phyloP scores from a whole-genome alignment of 2,113 vertebrate species.

The Megalops atlanticus region DNA sequence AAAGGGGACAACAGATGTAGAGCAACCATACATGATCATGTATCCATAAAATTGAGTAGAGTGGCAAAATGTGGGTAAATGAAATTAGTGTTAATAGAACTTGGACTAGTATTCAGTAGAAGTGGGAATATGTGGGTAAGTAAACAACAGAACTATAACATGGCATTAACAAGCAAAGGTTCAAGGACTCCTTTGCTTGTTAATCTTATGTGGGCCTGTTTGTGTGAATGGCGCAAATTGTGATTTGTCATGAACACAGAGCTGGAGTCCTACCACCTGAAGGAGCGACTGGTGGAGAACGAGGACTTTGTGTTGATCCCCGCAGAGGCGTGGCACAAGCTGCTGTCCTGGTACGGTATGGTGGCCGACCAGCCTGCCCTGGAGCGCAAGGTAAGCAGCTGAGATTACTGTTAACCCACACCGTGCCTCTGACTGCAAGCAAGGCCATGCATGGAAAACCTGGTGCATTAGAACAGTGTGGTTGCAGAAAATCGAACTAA shows the following conservation, averaged over 20 bases:
- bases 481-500: too few species aligned
- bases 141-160: too few species aligned
- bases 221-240: not conserved
- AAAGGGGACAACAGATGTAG: too few species aligned
- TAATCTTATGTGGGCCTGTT: not conserved
- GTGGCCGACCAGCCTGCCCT: slow-evolving; percentile 72
- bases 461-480: too few species aligned
- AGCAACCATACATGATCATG: too few species aligned
- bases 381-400: slow-evolving; percentile 75
- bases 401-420: not conserved
- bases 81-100: too few species aligned
- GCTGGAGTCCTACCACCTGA: slow-evolving; percentile 72
- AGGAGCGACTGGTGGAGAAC: slow-evolving; percentile 76
- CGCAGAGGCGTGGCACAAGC: slow-evolving; percentile 71
- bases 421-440: not conserved
- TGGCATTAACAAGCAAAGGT: too few species aligned
- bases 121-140: too few species aligned
- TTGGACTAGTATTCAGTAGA: too few species aligned
- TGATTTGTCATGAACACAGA: slow-evolving; percentile 59
- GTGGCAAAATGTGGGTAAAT: too few species aligned
- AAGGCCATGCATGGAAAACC: too few species aligned
- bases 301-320: slow-evolving; percentile 80
- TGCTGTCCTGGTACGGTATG: slow-evolving; percentile 77
- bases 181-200: too few species aligned
- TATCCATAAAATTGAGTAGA: not conserved